phyloP scores from a whole-genome alignment of 2,888 invertebrate genomes.

The Chorisops tibialis region DNA sequence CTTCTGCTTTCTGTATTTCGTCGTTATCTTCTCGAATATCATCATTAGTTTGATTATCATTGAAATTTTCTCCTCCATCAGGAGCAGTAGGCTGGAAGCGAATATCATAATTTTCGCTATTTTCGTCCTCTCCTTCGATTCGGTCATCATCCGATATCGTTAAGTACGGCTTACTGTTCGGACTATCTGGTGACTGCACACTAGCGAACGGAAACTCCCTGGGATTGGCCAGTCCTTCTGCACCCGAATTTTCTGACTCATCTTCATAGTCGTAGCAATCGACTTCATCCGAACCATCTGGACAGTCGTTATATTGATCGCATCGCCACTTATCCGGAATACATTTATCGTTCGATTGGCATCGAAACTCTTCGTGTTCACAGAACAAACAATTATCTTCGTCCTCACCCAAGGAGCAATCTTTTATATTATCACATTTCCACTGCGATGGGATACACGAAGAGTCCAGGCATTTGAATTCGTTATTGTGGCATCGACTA shows the following conservation, averaged over 20 bases:
- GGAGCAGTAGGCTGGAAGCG: slow-evolving; percentile 32
- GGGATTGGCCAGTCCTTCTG: slow-evolving; percentile 46
- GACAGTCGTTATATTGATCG: slow-evolving; percentile 61
- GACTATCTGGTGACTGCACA: slow-evolving; percentile 44
- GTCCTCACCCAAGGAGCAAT: slow-evolving; percentile 53
- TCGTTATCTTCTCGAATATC: slow-evolving; percentile 26
- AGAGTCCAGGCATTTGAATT: slow-evolving; percentile 59
- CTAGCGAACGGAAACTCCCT: slow-evolving; percentile 47
- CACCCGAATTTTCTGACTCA: slow-evolving; percentile 38
- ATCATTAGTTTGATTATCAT: slow-evolving; percentile 27
- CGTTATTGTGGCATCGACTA: slow-evolving; percentile 56
- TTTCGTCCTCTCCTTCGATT: slow-evolving; percentile 29
- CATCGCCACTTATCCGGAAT: slow-evolving; percentile 60
- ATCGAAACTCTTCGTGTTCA: slow-evolving; percentile 53
- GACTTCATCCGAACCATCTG: slow-evolving; percentile 61
- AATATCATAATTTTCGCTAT: slow-evolving; percentile 28
- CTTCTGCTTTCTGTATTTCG: slow-evolving; percentile 34
- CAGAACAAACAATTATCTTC: slow-evolving; percentile 53
- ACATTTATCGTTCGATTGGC: slow-evolving; percentile 54
- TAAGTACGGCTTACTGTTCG: slow-evolving; percentile 40
- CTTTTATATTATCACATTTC: slow-evolving; percentile 55
- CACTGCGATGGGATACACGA: slow-evolving; percentile 62
- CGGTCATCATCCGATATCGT: slow-evolving; percentile 39
- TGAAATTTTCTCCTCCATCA: slow-evolving; percentile 39
- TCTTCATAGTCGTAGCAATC: slow-evolving; percentile 52